Evolutionary conservation across 2,888 invertebrate genomes (phyloP).

Genomic region (Prosopocoilus inquinatus): DNA sequence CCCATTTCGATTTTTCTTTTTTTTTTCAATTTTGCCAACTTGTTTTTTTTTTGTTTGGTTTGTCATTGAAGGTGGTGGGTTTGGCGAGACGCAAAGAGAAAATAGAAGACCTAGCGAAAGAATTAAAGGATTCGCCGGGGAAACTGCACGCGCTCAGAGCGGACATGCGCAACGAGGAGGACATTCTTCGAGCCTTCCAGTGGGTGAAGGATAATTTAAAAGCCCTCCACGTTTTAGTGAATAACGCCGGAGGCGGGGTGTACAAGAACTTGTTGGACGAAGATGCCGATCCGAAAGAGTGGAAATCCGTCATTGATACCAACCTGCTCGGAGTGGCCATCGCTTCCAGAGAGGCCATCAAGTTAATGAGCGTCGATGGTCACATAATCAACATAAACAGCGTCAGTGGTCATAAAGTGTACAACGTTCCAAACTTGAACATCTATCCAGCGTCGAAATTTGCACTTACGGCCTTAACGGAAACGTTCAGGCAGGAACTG

Average conservation of each 20-base stretch:
- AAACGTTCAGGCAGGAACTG: constrained; percentile 26
- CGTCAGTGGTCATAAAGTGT: constrained; percentile 23
- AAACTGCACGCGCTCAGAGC: constrained; percentile 23
- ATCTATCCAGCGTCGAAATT: constrained; percentile 26
- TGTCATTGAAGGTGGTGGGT: too few species aligned
- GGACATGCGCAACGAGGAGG: constrained; percentile 28
- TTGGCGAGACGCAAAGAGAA: too few species aligned
- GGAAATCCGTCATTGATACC: constrained; percentile 22
- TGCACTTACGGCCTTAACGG: constrained; percentile 29
- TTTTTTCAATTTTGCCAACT: too few species aligned
- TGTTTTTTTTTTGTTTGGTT: too few species aligned
- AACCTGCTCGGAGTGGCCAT: constrained; percentile 24
- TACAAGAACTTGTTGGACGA: constrained; percentile 21
- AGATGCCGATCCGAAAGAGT: constrained; percentile 17
- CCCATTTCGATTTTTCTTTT: too few species aligned
- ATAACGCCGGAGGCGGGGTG: constrained; percentile 28
- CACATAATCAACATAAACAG: constrained; percentile 32
- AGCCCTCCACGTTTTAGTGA: constrained; percentile 29
- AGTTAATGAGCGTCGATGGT: constrained; percentile 30
- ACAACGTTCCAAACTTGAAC: constrained; percentile 18
- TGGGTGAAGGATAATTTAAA: constrained; percentile 29
- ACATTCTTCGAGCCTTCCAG: constrained; percentile 28
- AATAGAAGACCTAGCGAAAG: not conserved
- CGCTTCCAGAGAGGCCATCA: constrained; percentile 26
- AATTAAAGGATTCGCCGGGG: constrained; percentile 20